Percentiles rank a stretch among this genome's conserved stretches.
These are phyloP conservation scores for Heliconius eleuchia DNA, from an alignment of 1,140 invertebrate genomes.

Conservation along the genomic window DNA sequence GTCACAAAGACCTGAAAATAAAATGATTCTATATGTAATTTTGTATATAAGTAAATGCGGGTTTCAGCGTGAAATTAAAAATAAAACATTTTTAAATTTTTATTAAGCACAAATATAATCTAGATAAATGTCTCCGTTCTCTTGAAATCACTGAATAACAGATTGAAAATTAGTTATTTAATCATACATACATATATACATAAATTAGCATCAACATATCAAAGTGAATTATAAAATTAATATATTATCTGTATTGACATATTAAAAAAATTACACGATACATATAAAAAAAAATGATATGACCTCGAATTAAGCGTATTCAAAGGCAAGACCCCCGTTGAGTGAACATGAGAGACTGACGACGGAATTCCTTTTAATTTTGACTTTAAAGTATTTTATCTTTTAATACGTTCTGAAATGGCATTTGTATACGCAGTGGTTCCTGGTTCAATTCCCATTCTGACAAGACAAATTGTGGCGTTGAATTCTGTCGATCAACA, in stretches of 20 bases:
- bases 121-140: too few species aligned
- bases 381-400: background rate
- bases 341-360: constrained; percentile 5
- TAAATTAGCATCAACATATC: background rate
- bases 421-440: background rate
- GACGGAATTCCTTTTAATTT: constrained; percentile 1
- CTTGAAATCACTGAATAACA: too few species aligned
- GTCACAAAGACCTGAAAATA: too few species aligned
- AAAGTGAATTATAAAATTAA: constrained; percentile 8
- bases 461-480: background rate
- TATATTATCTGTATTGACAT: constrained; percentile 12
- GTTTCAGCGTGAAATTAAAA: too few species aligned
- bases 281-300: constrained; percentile 1
- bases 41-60: too few species aligned
- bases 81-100: too few species aligned
- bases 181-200: too few species aligned
- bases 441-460: background rate
- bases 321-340: background rate
- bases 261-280: constrained; percentile 1
- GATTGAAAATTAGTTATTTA: too few species aligned
- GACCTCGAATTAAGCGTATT: constrained; percentile 12
- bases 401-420: background rate
- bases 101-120: too few species aligned
- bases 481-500: background rate
- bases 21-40: too few species aligned